Evolutionary conservation across 2,797 vertebrate species (phyloP).

Genomic region (Hippoglossus hippoglossus): DNA sequence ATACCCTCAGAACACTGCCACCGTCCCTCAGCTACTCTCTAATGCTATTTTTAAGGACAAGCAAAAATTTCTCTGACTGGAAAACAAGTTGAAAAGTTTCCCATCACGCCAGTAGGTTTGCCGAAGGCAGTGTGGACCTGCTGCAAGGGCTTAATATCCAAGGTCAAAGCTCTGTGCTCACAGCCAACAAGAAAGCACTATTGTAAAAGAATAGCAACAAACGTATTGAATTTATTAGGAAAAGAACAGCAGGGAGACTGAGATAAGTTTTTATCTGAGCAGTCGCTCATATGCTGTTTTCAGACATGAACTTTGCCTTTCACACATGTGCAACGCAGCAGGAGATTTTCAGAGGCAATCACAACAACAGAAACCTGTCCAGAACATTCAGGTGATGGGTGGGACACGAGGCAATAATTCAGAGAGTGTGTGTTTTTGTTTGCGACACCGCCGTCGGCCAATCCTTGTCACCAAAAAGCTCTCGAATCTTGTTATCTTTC

Average conservation of each 20-base stretch:
- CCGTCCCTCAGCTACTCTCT: constrained; percentile 58
- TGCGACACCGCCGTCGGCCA: too few relatives aligned
- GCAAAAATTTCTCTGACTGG: constrained; percentile 37
- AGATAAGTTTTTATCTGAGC: constrained; percentile 55
- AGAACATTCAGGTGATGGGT: too few relatives aligned
- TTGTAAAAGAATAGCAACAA: constrained; percentile 41
- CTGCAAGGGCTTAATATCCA: constrained; percentile 32
- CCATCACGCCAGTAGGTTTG: background rate
- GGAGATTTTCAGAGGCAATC: too few relatives aligned
- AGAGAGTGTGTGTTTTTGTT: too few relatives aligned
- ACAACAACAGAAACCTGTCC: too few relatives aligned
- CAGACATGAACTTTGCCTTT: too few relatives aligned
- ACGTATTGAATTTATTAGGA: constrained; percentile 46
- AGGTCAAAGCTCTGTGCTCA: constrained; percentile 39
- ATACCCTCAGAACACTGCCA: constrained; percentile 56
- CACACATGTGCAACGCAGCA: too few relatives aligned
- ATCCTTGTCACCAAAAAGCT: too few relatives aligned
- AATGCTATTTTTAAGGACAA: constrained; percentile 65
- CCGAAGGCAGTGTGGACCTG: too few relatives aligned
- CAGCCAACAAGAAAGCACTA: constrained; percentile 19
- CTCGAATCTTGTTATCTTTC: too few relatives aligned
- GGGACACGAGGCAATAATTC: too few relatives aligned
- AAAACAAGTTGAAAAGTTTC: constrained; percentile 9
- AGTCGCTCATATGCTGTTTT: too few relatives aligned
- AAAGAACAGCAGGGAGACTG: constrained; percentile 42